Conservation (phyloP, 2,113 vertebrate species). For the Mirounga angustirostris region DNA sequence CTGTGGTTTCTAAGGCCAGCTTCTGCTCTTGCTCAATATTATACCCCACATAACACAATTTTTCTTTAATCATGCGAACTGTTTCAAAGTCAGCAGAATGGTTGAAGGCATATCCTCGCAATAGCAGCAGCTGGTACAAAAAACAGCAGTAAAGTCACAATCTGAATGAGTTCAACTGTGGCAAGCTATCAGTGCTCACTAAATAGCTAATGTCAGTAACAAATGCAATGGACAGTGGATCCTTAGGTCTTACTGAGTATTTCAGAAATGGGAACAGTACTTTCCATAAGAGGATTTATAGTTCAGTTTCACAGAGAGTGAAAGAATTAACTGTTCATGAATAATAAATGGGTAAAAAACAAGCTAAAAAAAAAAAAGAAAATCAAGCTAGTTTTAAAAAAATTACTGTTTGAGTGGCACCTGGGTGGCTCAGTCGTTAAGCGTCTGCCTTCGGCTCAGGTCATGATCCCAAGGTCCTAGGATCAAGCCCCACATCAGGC, state of each 20-base stretch:
- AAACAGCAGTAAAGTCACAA: neutral
- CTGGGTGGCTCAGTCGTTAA: too few relatives aligned
- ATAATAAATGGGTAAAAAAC: slow-evolving; percentile 16
- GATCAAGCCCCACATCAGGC: too few relatives aligned
- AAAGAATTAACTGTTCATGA: slow-evolving; percentile 37
- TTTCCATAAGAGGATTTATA: neutral
- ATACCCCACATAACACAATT: slow-evolving; percentile 98
- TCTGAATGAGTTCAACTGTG: neutral
- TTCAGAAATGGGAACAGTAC: neutral
- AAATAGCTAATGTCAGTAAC: neutral
- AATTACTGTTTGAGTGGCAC: neutral
- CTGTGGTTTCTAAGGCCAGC: slow-evolving; percentile 97
- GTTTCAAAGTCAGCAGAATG: slow-evolving; percentile 99
- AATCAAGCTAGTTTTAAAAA: neutral
- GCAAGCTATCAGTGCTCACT: neutral
- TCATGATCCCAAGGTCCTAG: too few relatives aligned
- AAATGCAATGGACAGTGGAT: neutral
- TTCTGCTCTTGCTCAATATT: slow-evolving; percentile 99
- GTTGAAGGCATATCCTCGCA: slow-evolving; percentile 98
- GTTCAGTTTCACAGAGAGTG: slow-evolving; percentile 41
- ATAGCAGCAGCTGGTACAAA: slow-evolving; percentile 91
- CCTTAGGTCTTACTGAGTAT: neutral
- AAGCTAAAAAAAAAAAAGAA: neutral
- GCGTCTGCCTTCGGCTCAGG: too few relatives aligned
- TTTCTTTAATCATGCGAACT: slow-evolving; percentile 99